Base-by-base conservation (phyloP, 2,113 vertebrate genomes). In the Ailurus styani region DNA sequence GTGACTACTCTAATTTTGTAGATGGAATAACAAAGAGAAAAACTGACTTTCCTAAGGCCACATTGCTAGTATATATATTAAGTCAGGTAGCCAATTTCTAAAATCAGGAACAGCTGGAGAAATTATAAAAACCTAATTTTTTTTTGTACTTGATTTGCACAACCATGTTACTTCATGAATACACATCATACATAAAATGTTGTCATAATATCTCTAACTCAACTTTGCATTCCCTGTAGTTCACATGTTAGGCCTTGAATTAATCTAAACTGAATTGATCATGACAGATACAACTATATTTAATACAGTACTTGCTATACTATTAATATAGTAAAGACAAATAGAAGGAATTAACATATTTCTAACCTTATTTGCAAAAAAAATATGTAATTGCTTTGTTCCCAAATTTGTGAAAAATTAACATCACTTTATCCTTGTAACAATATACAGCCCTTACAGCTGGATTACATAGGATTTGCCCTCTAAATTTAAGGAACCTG, bases 401-500 rank as follows among this genome's bases (percentile, higher is more conserved):
- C 40, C 60, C 14, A 93, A 47, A 23, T 87, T 40, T 83, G 21
- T 75, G 31, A 29, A 57, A 73, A 95, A 23, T 79, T 92, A 70
- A 20, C 29, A 54, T 50, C 27, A 55, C 21, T 95, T 62, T 85
- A 84, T 90, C 25, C 42, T 87, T 86, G 6, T 72, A 90, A 90
- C 52, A 96, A 47, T 15, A 79, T 17, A 54, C 17, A 93, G 20
- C n/a, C 73, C 50, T 93, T 93, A 34, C 9, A 95, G 78, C 20
- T 93, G 55, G 54, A 89, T 95, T 96, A 97, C 95, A 94, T 57
- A 83, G 88, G 66, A 93, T 96, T 97, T 95, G 2, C 54, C 85
- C n/a, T 96, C 68, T 94, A 90, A 98, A 97, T 98, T 97, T 97
- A 96, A 95, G 94, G 96, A 54, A 91, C 75, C 84, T 97, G 78